Conservation (phyloP, 2,888 invertebrate species). For the Hypolimnas misippus region DNA sequence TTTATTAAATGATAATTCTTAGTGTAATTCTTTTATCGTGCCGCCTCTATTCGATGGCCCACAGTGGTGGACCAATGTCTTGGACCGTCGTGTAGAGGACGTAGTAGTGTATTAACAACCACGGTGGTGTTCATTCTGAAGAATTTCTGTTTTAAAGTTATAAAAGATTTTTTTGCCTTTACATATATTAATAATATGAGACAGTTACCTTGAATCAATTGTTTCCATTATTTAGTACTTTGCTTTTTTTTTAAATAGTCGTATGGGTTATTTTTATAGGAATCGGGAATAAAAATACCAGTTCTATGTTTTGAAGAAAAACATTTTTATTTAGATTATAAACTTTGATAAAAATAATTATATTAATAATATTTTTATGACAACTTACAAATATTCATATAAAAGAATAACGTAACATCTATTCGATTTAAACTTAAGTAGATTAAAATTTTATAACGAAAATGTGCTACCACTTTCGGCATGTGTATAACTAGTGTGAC, state of each 20-base stretch:
- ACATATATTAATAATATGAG: too few relatives aligned
- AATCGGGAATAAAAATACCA: conserved; percentile 53
- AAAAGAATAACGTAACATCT: conserved; percentile 84
- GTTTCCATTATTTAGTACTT: too few relatives aligned
- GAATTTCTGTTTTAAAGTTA: too few relatives aligned
- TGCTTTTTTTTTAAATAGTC: too few relatives aligned
- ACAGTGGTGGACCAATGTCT: too few relatives aligned
- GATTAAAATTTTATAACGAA: conserved; percentile 77
- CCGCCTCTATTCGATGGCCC: too few relatives aligned
- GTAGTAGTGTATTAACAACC: too few relatives aligned
- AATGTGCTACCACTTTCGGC: conserved; percentile 81
- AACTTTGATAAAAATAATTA: conserved; percentile 86
- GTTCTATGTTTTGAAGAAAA: conserved; percentile 80
- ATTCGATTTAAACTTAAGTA: conserved; percentile 80
- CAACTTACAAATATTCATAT: conserved; percentile 84
- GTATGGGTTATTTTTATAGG: too few relatives aligned
- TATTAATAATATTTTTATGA: conserved; percentile 84
- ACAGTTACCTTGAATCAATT: too few relatives aligned
- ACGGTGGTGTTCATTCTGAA: too few relatives aligned
- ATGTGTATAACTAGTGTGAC: conserved; percentile 81
- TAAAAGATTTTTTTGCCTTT: too few relatives aligned
- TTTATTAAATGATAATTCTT: conserved; percentile 21
- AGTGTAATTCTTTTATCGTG: conserved; percentile 19
- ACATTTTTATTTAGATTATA: conserved; percentile 85
- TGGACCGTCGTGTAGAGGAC: too few relatives aligned